Conservation (phyloP, 2,888 invertebrate genomes). For the Ypsolopha scabrella region DNA sequence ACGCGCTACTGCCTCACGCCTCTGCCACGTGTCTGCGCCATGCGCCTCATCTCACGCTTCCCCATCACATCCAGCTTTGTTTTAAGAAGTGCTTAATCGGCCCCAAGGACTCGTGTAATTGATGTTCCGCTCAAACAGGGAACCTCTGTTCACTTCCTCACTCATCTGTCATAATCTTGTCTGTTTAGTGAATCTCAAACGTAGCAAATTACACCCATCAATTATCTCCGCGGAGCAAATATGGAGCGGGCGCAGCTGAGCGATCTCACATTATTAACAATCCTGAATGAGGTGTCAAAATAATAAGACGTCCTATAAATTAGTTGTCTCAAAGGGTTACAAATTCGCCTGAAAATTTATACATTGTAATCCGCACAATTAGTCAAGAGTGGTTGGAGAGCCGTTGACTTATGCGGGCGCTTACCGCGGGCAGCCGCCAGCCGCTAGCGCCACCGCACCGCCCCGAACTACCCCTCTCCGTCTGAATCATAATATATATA, state of each 20-base stretch:
- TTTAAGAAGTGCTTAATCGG: neutral
- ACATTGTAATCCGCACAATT: constrained; percentile 51
- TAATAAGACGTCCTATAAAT: constrained; percentile 55
- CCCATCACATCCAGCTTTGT: too few species aligned
- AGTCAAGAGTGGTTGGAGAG: constrained; percentile 28
- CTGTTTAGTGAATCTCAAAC: constrained; percentile 11
- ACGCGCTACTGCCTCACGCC: too few species aligned
- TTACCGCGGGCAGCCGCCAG: constrained; percentile 16
- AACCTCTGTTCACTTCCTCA: neutral
- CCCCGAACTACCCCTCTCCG: neutral
- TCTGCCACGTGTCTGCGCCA: too few species aligned
- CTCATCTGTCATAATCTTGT: neutral
- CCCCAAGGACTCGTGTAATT: neutral
- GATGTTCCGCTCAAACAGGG: neutral
- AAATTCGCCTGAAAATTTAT: constrained; percentile 38
- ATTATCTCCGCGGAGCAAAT: constrained; percentile 15
- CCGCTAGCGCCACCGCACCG: constrained; percentile 12
- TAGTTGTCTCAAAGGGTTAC: constrained; percentile 32
- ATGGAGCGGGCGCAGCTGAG: constrained; percentile 10
- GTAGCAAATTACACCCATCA: constrained; percentile 21
- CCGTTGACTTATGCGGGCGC: constrained; percentile 24
- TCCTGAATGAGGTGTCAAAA: constrained; percentile 47
- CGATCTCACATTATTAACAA: constrained; percentile 22
- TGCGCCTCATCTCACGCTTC: too few species aligned
- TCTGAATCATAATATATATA: too few species aligned